Conservation (phyloP, 2,113 vertebrate genomes). For the Corynorhinus townsendii region DNA sequence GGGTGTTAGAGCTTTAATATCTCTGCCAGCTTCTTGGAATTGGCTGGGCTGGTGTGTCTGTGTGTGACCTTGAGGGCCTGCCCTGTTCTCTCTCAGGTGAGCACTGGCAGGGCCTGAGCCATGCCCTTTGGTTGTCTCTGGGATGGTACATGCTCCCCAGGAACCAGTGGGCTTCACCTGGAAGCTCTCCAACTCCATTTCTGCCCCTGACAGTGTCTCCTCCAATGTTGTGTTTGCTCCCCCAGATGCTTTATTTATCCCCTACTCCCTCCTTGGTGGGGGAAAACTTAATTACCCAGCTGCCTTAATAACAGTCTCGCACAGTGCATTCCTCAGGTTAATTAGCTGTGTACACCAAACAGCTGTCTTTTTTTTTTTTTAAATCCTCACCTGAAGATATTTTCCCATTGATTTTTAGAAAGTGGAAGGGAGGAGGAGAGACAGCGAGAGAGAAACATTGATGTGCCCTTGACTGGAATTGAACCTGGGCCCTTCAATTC, state of each 20-base stretch:
- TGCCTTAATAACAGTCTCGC: slow-evolving; percentile 42
- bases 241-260: background rate
- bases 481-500: no score
- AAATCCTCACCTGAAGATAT: no score
- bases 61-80: background rate
- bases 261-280: background rate
- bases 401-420: no score
- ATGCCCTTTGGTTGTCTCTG: background rate
- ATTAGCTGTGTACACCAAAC: slow-evolving; percentile 39
- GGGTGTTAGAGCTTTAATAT: background rate
- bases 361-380: slow-evolving; percentile 41
- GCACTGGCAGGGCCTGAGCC: background rate
- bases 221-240: background rate
- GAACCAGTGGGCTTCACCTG: background rate
- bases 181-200: background rate
- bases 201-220: background rate
- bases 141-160: background rate
- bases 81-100: background rate
- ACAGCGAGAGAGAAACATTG: no score
- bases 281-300: slow-evolving; percentile 34
- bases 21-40: background rate
- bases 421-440: no score
- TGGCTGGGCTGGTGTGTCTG: background rate
- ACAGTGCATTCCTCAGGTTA: slow-evolving; percentile 24
- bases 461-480: no score